Conservation (phyloP, 1,140 invertebrate species). For the Zaprionus kolodkinae region DNA sequence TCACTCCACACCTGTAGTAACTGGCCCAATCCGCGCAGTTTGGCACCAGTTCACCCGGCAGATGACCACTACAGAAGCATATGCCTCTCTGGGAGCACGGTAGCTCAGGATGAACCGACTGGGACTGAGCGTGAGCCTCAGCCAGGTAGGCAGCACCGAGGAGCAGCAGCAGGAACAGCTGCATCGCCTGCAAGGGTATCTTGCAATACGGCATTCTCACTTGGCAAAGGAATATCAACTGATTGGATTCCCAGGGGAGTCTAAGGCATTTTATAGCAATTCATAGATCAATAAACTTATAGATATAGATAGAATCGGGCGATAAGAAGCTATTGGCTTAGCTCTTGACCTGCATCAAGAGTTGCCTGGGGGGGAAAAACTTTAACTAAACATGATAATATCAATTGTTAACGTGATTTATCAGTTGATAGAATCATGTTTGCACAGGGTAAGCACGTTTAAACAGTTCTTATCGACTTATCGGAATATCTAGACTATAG, state of each 20-base stretch:
- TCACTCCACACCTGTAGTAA: slow-evolving; percentile 46
- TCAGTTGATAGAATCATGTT: not conserved
- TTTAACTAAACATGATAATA: slow-evolving; percentile 14
- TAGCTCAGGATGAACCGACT: not conserved
- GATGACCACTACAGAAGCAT: slow-evolving; percentile 46
- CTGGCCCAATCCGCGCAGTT: slow-evolving; percentile 56
- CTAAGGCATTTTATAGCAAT: slow-evolving; percentile 50
- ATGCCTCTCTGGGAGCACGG: slow-evolving; percentile 4
- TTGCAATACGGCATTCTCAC: slow-evolving; percentile 14
- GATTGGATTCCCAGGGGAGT: not conserved
- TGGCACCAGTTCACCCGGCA: slow-evolving; percentile 27
- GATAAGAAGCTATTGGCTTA: slow-evolving; percentile 31
- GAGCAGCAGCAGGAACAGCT: slow-evolving; percentile 22
- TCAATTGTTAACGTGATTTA: slow-evolving; percentile 22
- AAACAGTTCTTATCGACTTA: too few relatives aligned
- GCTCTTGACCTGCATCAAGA: slow-evolving; percentile 39
- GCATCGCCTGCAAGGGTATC: too few relatives aligned
- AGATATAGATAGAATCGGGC: not conserved
- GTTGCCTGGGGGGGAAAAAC: not conserved
- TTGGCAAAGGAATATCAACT: slow-evolving; percentile 24
- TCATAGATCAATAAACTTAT: not conserved
- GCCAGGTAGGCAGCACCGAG: not conserved
- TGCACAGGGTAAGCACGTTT: not conserved
- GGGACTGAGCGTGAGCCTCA: not conserved
- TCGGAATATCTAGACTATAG: too few relatives aligned